Base-by-base conservation (phyloP, 2,888 invertebrate species). In the Tachina grossa region DNA sequence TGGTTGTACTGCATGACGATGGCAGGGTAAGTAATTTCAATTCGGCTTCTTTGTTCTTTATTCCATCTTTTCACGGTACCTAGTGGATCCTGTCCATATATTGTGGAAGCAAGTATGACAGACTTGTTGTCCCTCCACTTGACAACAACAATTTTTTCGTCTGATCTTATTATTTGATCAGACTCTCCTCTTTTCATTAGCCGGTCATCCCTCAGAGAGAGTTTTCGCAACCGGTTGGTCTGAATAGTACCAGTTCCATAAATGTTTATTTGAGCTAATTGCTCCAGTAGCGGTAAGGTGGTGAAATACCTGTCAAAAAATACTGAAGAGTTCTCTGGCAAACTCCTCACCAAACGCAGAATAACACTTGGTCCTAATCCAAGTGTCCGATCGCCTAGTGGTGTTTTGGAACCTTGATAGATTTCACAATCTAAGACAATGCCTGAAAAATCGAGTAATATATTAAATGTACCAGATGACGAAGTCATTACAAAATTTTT, bases 401-500 rank as follows among this genome's bases (percentile, higher is more conserved):
- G 47, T 47, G 13, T 47, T 47, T 47, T 9, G 13, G 74, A 49
- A 6, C 88, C 89, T 71, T 89, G 87, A 74, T 89, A 89, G 22
- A 90, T 81, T 87, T 88, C 88, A 72, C 89, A 90, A 79, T 89
- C 88, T 43, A 83, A 65, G 53, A 82, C 66, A n/a, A 84, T 53
- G 1, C 75, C 82, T 68, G n/a, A 43, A 72, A 72, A 72, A 57
- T 57, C 9, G 10, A 74, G 9, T 14, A 31, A 45, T 61, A 39
- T 51, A 61, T 63, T 45, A 43, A 63, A 63, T 63, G 16, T 63
- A 74, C 75, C 45, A 57, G 19, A 31, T 39, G 49, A 88, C 39
- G 87, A 86, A 31, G 91, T 90, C 2, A 90, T 63, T 9, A 91
- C 89, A 85, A 89, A 91, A 77, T 90, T 91, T 87, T 92, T 92